Conservation (phyloP, 2,888 invertebrate species). For the Meliscaeva auricollis region DNA sequence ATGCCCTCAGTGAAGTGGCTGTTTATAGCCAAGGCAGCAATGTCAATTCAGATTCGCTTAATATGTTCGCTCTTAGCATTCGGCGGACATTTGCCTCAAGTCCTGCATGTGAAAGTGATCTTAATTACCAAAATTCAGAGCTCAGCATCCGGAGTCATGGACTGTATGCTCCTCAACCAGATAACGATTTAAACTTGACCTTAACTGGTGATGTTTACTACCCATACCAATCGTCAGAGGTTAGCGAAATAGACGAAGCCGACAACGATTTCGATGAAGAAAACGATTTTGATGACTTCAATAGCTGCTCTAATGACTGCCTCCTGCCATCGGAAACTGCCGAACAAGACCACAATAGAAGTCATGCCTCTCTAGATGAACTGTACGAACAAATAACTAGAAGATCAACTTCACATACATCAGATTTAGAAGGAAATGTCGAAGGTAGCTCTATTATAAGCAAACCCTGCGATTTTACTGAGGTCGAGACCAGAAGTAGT, state of each 20-base stretch:
- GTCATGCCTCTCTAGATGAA: conserved; percentile 86
- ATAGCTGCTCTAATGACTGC: conserved; percentile 78
- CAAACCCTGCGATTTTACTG: conserved; percentile 14
- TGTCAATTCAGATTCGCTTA: conserved; percentile 76
- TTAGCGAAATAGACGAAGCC: conserved; percentile 82
- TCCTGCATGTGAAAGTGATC: conserved; percentile 87
- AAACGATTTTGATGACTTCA: conserved; percentile 79
- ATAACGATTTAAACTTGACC: conserved; percentile 85
- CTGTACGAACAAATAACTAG: conserved; percentile 88
- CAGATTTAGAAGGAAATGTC: conserved; percentile 52
- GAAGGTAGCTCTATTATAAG: conserved; percentile 50
- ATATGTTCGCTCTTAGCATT: conserved; percentile 77
- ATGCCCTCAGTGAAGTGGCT: conserved; percentile 54
- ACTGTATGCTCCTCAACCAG: conserved; percentile 87
- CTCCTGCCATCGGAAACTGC: conserved; percentile 54
- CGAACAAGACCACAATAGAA: conserved; percentile 77
- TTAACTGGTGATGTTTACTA: conserved; percentile 83
- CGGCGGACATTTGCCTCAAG: conserved; percentile 79
- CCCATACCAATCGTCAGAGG: conserved; percentile 83
- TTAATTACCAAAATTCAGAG: conserved; percentile 88
- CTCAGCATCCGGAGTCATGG: conserved; percentile 88
- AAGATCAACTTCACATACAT: conserved; percentile 70
- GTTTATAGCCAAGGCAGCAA: conserved; percentile 56
- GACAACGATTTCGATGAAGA: conserved; percentile 83
- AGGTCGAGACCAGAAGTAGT: conserved; percentile 52